These are phyloP conservation scores for Nebria ingens DNA, from an alignment of 1,140 invertebrate species.

Conservation along the genomic window DNA sequence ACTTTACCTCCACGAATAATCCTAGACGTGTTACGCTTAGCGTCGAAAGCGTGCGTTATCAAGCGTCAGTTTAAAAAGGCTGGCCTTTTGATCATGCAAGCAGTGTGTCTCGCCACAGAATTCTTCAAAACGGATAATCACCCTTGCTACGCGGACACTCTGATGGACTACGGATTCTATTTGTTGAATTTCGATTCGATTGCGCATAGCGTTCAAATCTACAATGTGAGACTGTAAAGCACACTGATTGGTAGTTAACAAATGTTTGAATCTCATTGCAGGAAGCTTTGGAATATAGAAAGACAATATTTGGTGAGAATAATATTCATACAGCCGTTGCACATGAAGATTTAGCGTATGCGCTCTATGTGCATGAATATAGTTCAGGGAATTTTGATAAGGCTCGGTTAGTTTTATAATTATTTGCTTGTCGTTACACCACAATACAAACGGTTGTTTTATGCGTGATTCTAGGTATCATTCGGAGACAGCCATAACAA, in stretches of 20 bases:
- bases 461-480: constrained; percentile 48
- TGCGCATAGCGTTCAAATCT: constrained; percentile 67
- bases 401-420: constrained; percentile 54
- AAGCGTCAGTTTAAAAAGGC: constrained; percentile 74
- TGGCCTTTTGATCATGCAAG: constrained; percentile 69
- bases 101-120: constrained; percentile 60
- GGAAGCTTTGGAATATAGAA: constrained; percentile 64
- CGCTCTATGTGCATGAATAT: constrained; percentile 84
- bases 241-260: constrained; percentile 8
- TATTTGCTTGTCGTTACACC: too few relatives aligned
- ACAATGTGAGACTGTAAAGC: constrained; percentile 46
- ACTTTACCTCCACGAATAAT: constrained; percentile 49
- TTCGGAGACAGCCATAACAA: constrained; percentile 69
- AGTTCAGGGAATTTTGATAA: constrained; percentile 72
- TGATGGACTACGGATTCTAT: constrained; percentile 84
- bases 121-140: constrained; percentile 52
- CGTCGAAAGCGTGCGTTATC: constrained; percentile 76
- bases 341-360: constrained; percentile 85
- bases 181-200: constrained; percentile 82
- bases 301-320: constrained; percentile 66
- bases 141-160: constrained; percentile 69
- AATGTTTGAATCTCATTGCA: constrained; percentile 33
- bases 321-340: constrained; percentile 80
- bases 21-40: constrained; percentile 71
- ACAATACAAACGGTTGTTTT: too few relatives aligned